Conservation (phyloP, 2,113 vertebrate genomes). For the Actenoides hombroni region DNA sequence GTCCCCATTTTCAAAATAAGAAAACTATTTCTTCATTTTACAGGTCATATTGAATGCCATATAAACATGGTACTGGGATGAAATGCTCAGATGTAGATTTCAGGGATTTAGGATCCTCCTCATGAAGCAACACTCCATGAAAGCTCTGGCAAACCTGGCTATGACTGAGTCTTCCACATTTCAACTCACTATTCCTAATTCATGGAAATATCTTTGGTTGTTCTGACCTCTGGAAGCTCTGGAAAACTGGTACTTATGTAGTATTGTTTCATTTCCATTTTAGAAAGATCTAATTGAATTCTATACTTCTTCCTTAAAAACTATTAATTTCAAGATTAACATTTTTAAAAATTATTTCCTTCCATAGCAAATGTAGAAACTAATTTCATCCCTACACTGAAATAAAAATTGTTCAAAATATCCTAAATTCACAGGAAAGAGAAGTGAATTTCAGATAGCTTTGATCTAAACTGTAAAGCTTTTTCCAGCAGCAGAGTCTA, state of each 20-base stretch:
- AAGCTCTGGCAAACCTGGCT: not conserved
- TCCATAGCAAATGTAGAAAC: not conserved
- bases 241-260: not conserved
- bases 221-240: not conserved
- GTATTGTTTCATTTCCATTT: not conserved
- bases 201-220: not conserved
- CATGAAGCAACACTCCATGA: fast-evolving
- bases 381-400: not conserved
- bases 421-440: not conserved
- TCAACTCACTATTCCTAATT: not conserved
- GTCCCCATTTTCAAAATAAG: not conserved
- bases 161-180: not conserved
- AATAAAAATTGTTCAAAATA: not conserved
- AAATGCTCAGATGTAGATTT: not conserved
- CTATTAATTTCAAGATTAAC: not conserved
- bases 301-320: not conserved
- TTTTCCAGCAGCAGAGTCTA: not conserved
- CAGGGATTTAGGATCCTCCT: not conserved
- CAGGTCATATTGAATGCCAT: not conserved
- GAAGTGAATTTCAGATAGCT: not conserved
- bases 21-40: not conserved
- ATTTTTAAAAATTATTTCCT: not conserved
- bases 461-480: conserved; percentile 8
- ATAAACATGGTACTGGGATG: not conserved
- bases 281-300: not conserved